A percentile compares a stretch with the other conserved stretches of the same genome.
Evolutionary conservation across 92 coral and sea anemone species (phyloP).

Genomic region (Metridium senile): DNA sequence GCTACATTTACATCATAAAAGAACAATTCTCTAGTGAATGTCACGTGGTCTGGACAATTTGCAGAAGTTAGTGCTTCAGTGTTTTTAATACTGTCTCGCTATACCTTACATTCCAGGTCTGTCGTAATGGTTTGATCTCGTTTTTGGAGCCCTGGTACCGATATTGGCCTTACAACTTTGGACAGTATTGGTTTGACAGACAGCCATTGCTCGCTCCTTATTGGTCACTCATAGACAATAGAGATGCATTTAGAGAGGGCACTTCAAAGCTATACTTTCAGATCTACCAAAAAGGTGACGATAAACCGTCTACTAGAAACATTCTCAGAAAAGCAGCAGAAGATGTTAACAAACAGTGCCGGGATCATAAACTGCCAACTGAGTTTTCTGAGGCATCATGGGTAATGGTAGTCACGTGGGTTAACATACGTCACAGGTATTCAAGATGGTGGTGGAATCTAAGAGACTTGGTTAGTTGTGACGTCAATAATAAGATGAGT

Average conservation of each 20-base stretch:
- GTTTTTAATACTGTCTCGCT: too few species aligned
- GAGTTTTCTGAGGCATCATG: slow-evolving; percentile 34
- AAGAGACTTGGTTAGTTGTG: slow-evolving; percentile 6
- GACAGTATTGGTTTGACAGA: slow-evolving; percentile 32
- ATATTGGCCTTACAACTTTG: slow-evolving; percentile 55
- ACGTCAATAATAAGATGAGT: background rate
- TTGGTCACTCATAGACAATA: slow-evolving; percentile 34
- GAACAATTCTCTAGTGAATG: too few species aligned
- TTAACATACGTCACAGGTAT: slow-evolving; percentile 29
- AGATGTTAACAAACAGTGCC: slow-evolving; percentile 24
- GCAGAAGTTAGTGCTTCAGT: too few species aligned
- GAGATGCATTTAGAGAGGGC: slow-evolving; percentile 6
- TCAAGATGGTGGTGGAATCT: background rate
- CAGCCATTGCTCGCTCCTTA: slow-evolving; percentile 51
- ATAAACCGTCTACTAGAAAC: background rate
- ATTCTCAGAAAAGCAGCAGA: slow-evolving; percentile 26
- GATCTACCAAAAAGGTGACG: slow-evolving; percentile 12
- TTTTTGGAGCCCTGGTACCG: slow-evolving; percentile 11
- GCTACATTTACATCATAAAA: too few species aligned
- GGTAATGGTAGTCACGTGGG: slow-evolving; percentile 63
- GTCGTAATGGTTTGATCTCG: slow-evolving; percentile 33
- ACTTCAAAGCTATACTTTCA: slow-evolving; percentile 51
- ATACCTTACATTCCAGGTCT: background rate
- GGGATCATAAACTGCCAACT: slow-evolving; percentile 12
- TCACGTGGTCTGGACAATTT: too few species aligned